Base-by-base conservation (phyloP, 2,113 vertebrate species). In the Xenotilapia longispinis region DNA sequence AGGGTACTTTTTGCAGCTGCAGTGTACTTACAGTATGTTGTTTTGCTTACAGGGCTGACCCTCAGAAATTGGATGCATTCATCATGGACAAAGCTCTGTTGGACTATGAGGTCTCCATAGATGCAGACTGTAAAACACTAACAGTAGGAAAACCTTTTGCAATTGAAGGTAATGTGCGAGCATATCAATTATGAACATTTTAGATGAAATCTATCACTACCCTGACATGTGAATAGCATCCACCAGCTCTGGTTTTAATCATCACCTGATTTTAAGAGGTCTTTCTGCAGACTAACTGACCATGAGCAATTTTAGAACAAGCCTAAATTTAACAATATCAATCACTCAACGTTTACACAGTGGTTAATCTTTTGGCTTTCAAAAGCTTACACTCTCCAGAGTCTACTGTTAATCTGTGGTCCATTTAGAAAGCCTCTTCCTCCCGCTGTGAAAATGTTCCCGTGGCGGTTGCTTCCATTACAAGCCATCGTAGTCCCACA, bases 81-180 rank as follows among this genome's bases (percentile, higher is more conserved):
- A 99, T 99, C 93, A 99, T 99, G 98, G 98, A 99, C 95, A 99
- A 99, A 97, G 98, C 98, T n/a, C 97, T 99, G 88, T 92, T 99
- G 95, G 98, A 99, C 96, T 99, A 99, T 75, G 98, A 99, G 95
- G 98, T 99, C 47, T 99, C 98, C 57, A 98, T 99, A 93, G 98
- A 99, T 95, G 98, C 99, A 1, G 99, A 99, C 94, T 99, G 99
- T 94, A 99, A 98, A 94, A 97, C 98, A 68, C 95, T 99, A 33
- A 99, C 98, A 0, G 98, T 99, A 79, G 99, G 99, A 63, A 99
- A 99, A 89, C 99, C 99, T 2, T 99, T 99, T 95, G 98, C 98
- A 86, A 99, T 99, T 68, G 99, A 99, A 99, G 99, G 99, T 95
- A 92, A 91, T 31, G 17, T 40, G 10, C 26, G 33, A 13, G n/a